Conservation (phyloP, 1,140 invertebrate genomes). For the Eumeta japonica region DNA sequence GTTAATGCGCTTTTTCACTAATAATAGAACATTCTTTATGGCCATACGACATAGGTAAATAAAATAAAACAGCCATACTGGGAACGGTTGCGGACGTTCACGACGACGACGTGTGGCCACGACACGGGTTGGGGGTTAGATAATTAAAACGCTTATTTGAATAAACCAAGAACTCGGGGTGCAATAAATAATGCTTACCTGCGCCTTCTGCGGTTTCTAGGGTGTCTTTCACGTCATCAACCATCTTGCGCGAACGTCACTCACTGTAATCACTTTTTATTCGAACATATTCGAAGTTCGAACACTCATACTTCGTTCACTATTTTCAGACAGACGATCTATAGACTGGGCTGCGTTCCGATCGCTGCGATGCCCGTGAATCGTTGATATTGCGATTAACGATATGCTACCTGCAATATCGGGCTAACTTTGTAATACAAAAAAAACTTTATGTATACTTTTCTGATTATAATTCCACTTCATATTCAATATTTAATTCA, state of each 20-base stretch:
- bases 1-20: too few relatives aligned
- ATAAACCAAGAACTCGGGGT: too few relatives aligned
- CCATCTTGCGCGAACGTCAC: constrained; percentile 54
- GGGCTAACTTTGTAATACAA: too few relatives aligned
- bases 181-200: too few relatives aligned
- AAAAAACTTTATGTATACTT: too few relatives aligned
- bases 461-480: too few relatives aligned
- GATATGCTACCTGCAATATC: too few relatives aligned
- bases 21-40: constrained; percentile 53
- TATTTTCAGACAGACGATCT: constrained; percentile 53
- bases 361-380: constrained; percentile 53
- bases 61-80: too few relatives aligned
- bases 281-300: constrained; percentile 57
- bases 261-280: constrained; percentile 52
- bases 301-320: constrained; percentile 55
- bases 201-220: constrained; percentile 54
- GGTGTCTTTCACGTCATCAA: constrained; percentile 55
- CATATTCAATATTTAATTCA: too few relatives aligned
- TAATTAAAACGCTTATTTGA: constrained; percentile 50
- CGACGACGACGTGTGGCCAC: constrained; percentile 53
- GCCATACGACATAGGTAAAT: too few relatives aligned
- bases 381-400: too few relatives aligned
- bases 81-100: constrained; percentile 45
- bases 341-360: constrained; percentile 53
- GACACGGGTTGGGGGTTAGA: constrained; percentile 52